Evolutionary conservation across 2,797 vertebrate genomes (phyloP).

Genomic region (Knipowitschia caucasica): DNA sequence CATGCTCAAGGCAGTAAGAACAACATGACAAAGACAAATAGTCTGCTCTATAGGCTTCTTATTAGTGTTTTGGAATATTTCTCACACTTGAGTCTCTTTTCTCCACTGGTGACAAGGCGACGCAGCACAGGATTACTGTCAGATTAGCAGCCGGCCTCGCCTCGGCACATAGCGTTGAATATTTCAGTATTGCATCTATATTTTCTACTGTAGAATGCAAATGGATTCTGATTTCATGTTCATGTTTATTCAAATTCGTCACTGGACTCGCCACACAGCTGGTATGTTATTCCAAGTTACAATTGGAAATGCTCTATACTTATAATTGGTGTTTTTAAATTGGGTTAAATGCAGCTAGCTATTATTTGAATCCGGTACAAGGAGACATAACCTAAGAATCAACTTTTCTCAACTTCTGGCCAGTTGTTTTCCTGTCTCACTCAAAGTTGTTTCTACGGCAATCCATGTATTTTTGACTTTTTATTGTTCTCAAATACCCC

Average conservation of each 20-base stretch:
- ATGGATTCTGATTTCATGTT: neutral
- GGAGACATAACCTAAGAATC: too few species aligned
- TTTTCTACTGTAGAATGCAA: slow-evolving; percentile 13
- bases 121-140: slow-evolving; percentile 47
- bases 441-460: too few species aligned
- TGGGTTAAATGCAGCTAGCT: too few species aligned
- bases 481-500: too few species aligned
- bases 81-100: slow-evolving; percentile 37
- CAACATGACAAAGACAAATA: slow-evolving; percentile 40
- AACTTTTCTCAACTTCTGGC: too few species aligned
- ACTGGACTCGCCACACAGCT: too few species aligned
- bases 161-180: slow-evolving; percentile 32
- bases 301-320: too few species aligned
- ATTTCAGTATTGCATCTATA: slow-evolving; percentile 41
- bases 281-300: too few species aligned
- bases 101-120: slow-evolving; percentile 27
- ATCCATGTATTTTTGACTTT: too few species aligned
- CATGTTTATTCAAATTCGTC: neutral
- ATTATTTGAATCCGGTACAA: too few species aligned
- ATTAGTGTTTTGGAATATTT: slow-evolving; percentile 22
- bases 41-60: slow-evolving; percentile 36
- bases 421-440: too few species aligned
- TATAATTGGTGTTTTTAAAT: too few species aligned
- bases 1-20: slow-evolving; percentile 9
- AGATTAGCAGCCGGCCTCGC: slow-evolving; percentile 45